Base-by-base conservation (phyloP, 2,888 invertebrate genomes). In the Lysandra bellargus region DNA sequence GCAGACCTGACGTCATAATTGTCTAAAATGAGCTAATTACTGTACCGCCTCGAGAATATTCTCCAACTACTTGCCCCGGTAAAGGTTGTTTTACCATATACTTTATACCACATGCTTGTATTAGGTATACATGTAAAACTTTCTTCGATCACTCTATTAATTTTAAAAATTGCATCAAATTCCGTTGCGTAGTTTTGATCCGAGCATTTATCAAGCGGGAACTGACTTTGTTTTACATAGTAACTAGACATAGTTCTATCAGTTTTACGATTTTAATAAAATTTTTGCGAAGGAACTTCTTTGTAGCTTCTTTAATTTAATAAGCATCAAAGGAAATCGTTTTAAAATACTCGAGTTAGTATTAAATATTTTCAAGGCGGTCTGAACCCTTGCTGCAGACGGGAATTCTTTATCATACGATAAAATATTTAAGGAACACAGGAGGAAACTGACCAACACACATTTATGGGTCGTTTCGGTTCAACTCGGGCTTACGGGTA, bases 381-480 rank as follows among this genome's bases (percentile, higher is more conserved):
- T 69, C 37, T 69, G 14, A 37, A 33, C 69, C 69, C 64, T 33
- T 37, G 33, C 33, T 69, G 33, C 69, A 17, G 33, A 69, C 69
- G 23, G 33, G 69, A 69, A 69, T 69, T 69, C 33, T 69, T 69
- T 69, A 69, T 69, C 69, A 69, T 69, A 69, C 33, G 69, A 69
- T 69, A 37, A 69, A 69, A 69, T 69, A 69, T 69, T 69, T 69
- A 69, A 33, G 33, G 69, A 69, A 4, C 33, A 33, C 69, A 69
- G 33, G 33, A 69, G 69, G 33, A 69, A 69, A 69, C 69, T 69
- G 64, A 64, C 30, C 64, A 30, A 30, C 64, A 64, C 61, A 61
- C 64, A 12, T 64, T 64, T 64, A 64, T 23, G 64, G 61, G 23
- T 30, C 64, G 12, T 64, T 64, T 64, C 64, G 61, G 61, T 61